Evolutionary conservation across 2,113 vertebrate genomes (phyloP), one percentile per base, ranked within the genome.

Genomic region (Antechinus stuartii): DNA sequence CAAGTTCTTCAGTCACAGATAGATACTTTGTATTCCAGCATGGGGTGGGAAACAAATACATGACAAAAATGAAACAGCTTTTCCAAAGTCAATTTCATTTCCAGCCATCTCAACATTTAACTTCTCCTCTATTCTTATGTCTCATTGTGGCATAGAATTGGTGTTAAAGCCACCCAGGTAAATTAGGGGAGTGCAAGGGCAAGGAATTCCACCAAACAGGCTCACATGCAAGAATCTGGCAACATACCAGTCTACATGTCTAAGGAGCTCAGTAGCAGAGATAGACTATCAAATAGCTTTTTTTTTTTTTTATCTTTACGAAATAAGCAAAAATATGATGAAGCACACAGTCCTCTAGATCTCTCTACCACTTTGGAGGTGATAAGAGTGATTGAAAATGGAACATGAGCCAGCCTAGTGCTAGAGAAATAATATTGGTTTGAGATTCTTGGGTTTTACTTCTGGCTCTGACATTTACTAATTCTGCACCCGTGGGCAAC

Each of bases 321-420:
- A 84, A 84, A 84, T 84, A n/a, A 16, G 19, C 19, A 68, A 11
- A 68, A 35, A 16, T n/a, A 68, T 68, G 61, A 68, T 68, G 12
- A 30, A 68, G 4, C 30, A 3, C 35, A 35, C 42, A 84, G 68
- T 42, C 19, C 68, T 84, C n/a, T 84, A 19, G n/a, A 4, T 11
- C 5, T 6, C 0, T 42, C 19, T 84, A 42, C 6, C 68, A 84
- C 19, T 84, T 84, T 23, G 42, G 35, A n/a, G 2, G 14, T 84
- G 68, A 49, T 19, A 8, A 42, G 19, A 84, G n/a, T 84, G n/a
- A 5, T 42, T n/a, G n/a, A 42, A 84, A 84, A 84, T 19, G n/a
- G n/a, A 35, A 42, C 6, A 0, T 8, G 2, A 91, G 50, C 2
- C 1, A 19, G 1, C 30, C 1, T 0, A 27, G 1, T n/a, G 16